A percentile compares a stretch with the other conserved stretches of the same genome.
Evolutionary conservation across 92 coral and sea anemone genomes (phyloP).

Genomic region (Metridium senile): DNA sequence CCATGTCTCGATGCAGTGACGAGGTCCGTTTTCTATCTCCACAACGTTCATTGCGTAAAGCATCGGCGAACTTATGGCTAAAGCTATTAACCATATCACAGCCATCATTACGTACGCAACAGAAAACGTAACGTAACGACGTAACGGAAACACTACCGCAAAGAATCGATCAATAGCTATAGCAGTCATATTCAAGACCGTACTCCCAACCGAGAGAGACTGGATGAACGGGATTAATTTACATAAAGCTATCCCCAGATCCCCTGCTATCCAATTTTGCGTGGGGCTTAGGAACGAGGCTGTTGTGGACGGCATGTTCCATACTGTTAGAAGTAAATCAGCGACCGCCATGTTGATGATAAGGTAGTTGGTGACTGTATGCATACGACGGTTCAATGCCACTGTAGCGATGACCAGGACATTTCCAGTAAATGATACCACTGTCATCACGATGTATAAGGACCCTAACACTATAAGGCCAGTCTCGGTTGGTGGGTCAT

Average conservation of each 20-base stretch:
- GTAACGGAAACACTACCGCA: slow-evolving; percentile 74
- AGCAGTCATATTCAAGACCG: slow-evolving; percentile 73
- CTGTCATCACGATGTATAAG: slow-evolving; percentile 53
- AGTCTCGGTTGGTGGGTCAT: neutral
- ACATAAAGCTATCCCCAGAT: slow-evolving; percentile 52
- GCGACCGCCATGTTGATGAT: slow-evolving; percentile 89
- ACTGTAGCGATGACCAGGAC: slow-evolving; percentile 74
- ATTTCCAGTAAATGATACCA: slow-evolving; percentile 69
- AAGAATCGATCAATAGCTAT: slow-evolving; percentile 81
- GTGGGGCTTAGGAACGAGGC: slow-evolving; percentile 21
- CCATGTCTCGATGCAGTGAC: slow-evolving; percentile 65
- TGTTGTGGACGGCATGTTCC: slow-evolving; percentile 63
- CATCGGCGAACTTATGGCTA: slow-evolving; percentile 60
- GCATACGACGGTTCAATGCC: slow-evolving; percentile 69
- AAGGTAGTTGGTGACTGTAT: slow-evolving; percentile 77
- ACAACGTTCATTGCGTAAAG: slow-evolving; percentile 53
- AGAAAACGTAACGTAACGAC: slow-evolving; percentile 65
- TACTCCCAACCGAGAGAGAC: slow-evolving; percentile 69
- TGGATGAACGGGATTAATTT: slow-evolving; percentile 73
- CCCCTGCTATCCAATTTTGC: slow-evolving; percentile 44
- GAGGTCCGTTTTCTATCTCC: neutral
- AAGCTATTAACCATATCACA: slow-evolving; percentile 60
- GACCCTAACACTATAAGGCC: slow-evolving; percentile 8
- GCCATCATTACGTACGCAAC: slow-evolving; percentile 64
- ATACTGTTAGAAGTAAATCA: slow-evolving; percentile 67